A percentile compares a stretch with the other conserved stretches of the same genome.
These are phyloP conservation scores for Zoroaster sp. DNA, from an alignment of 53 echinoderm and acorn worm species.

Conservation along the genomic window DNA sequence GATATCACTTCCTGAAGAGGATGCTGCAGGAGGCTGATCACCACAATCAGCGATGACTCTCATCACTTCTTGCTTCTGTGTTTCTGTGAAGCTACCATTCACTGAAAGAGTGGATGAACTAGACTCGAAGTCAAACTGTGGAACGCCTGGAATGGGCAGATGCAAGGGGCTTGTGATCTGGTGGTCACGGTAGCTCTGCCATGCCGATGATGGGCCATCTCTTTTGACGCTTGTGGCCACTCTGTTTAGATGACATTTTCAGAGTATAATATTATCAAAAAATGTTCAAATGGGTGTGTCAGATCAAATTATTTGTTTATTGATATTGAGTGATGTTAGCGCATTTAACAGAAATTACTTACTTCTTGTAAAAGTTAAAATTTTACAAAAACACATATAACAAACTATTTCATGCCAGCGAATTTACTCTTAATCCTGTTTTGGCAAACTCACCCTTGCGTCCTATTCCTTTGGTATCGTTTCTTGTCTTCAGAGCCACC, in stretches of 20 bases:
- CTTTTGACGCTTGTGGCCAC: not conserved
- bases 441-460: not conserved
- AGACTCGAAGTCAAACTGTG: not conserved
- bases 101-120: not conserved
- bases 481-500: not conserved
- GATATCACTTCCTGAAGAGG: not conserved
- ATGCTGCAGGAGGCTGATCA: not conserved
- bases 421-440: not conserved
- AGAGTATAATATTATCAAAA: too few species aligned
- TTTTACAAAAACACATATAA: too few species aligned
- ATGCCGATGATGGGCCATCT: not conserved
- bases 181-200: not conserved
- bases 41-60: not conserved
- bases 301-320: too few species aligned
- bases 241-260: too few species aligned
- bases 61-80: too few species aligned
- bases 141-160: conserved; percentile 5
- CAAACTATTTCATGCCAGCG: too few species aligned
- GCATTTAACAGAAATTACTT: too few species aligned
- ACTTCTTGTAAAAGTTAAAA: too few species aligned
- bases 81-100: not conserved
- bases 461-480: not conserved
- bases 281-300: too few species aligned
- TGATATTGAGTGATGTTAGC: too few species aligned
- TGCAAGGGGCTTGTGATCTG: not conserved